These are phyloP conservation scores for Psilanteris sp. DNA, from an alignment of 1,140 invertebrate species.

Conservation along the genomic window DNA sequence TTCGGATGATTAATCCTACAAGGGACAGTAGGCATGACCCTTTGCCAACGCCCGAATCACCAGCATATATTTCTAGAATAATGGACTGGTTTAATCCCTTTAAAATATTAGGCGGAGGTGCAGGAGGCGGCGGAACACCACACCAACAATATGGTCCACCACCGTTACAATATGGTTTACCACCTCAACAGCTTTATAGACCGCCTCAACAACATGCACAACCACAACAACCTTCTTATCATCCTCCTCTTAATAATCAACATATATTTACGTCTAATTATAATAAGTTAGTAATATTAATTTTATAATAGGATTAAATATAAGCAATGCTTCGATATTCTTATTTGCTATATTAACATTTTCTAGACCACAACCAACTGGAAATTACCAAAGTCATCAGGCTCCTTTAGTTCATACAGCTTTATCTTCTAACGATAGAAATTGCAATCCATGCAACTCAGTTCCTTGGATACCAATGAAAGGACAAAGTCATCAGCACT, in stretches of 20 bases:
- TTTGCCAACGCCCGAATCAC: conserved; percentile 28
- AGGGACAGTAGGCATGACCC: conserved; percentile 48
- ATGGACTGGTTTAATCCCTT: conserved; percentile 75
- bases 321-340: too few species aligned
- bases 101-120: not conserved
- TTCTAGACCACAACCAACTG: conserved; percentile 14
- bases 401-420: not conserved
- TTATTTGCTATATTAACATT: not conserved
- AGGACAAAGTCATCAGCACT: too few species aligned
- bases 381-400: conserved; percentile 8
- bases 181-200: conserved; percentile 7
- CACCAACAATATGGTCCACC: conserved; percentile 8
- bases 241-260: conserved; percentile 10
- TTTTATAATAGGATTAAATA: not conserved
- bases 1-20: conserved; percentile 10
- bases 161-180: not conserved
- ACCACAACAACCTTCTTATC: not conserved
- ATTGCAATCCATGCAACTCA: conserved; percentile 87
- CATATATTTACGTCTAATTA: conserved; percentile 18
- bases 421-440: conserved; percentile 68
- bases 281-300: conserved; percentile 4
- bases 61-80: conserved; percentile 71
- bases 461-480: conserved; percentile 88
- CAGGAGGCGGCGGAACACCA: not conserved
- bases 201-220: conserved; percentile 4